Base-by-base conservation (phyloP, 2,113 vertebrate species). In the Quiscalus mexicanus region DNA sequence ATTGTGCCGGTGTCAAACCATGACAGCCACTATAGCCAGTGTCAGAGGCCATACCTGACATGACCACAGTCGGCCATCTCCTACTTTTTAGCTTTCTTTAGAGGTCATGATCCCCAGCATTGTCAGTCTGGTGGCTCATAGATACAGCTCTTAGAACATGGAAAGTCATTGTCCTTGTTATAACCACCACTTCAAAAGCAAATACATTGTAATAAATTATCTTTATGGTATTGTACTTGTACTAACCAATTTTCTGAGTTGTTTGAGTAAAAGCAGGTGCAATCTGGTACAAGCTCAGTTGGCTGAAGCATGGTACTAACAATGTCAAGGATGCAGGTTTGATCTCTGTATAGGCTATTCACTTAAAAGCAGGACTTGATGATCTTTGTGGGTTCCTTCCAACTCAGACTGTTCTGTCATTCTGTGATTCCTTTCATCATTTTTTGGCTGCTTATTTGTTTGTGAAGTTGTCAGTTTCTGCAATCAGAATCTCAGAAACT, bases 291-390 rank as follows among this genome's bases (percentile, higher is more conserved):
- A 63, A 50, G 14, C 17, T 59, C 31, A 22, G 5, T 8, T 68
- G 25, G 17, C 33, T 37, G 33, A 12, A 44, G 22, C 25, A 18
- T 22, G 11, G 9, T 33, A 18, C 6, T 50, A 22, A 42, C 1
- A 13, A 37, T 0, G 1, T 42, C 53, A 68, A 68, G 37, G 63
- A 31, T 37, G 17, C 6, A 42, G 33, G 7, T 77, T 37, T 59
- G 31, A 44, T 37, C 21, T 50, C 27, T 0, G 0, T 12, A 8
- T 52, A 30, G 21, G 25, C 17, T 27, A 59, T 44, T 42, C 31
- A 59, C 17, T 37, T 42, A 37, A 68, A 68, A 37, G 2, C 4
- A 59, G 37, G 44, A 22, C 17, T 59, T 21, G 21, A 27, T 59
- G 13, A 35, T 44, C 11, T 22, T 44, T 10, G 31, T 42, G 31